Evolutionary conservation across 2,797 vertebrate species (phyloP).

Genomic region (Chelidonichthys spinosus): DNA sequence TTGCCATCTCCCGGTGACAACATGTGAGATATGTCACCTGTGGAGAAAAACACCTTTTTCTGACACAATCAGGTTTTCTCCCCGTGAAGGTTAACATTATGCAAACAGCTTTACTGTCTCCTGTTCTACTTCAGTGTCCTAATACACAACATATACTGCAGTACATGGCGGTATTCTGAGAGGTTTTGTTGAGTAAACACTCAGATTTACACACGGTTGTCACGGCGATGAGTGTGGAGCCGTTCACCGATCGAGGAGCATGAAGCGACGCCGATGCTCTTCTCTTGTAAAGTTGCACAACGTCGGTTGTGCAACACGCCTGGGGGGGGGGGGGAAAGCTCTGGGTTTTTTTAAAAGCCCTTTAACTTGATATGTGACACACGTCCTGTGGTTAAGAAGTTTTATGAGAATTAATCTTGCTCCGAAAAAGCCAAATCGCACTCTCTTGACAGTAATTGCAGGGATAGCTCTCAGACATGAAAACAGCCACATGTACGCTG

Average conservation of each 20-base stretch:
- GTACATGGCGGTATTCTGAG: not conserved
- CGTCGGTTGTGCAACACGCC: constrained; percentile 55
- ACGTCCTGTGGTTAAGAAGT: constrained; percentile 69
- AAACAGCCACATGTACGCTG: constrained; percentile 30
- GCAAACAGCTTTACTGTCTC: constrained; percentile 27
- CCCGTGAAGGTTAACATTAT: constrained; percentile 54
- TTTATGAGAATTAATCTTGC: constrained; percentile 69
- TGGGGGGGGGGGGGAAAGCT: constrained; percentile 30
- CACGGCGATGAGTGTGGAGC: constrained; percentile 28
- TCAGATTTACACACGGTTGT: constrained; percentile 31
- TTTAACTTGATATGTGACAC: constrained; percentile 76
- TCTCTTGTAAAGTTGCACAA: constrained; percentile 39
- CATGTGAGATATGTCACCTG: constrained; percentile 68
- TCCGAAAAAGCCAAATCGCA: constrained; percentile 60
- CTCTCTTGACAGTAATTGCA: constrained; percentile 72
- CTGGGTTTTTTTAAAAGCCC: constrained; percentile 46
- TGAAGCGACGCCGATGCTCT: constrained; percentile 38
- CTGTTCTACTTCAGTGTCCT: constrained; percentile 9
- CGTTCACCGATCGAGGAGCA: constrained; percentile 12
- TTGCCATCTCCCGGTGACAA: constrained; percentile 51
- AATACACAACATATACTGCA: constrained; percentile 16
- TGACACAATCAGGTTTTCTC: constrained; percentile 33
- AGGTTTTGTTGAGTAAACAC: constrained; percentile 24
- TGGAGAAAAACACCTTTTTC: constrained; percentile 58
- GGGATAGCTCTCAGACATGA: constrained; percentile 43